phyloP scores from a whole-genome alignment of 2,888 invertebrate genomes.

The Colletes collaris region DNA sequence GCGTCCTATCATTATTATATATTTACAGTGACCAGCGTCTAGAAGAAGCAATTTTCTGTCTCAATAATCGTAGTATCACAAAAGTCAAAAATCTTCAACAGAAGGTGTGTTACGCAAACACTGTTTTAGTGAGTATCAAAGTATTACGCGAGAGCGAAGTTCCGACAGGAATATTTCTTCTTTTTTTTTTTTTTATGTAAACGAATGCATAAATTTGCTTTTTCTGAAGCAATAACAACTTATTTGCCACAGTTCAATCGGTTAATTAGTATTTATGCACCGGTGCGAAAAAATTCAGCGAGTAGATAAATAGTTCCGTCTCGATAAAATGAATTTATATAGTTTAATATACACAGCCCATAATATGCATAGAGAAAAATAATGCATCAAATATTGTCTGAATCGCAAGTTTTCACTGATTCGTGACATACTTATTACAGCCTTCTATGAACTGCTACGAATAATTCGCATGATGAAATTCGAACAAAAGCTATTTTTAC shows the following conservation, averaged over 20 bases:
- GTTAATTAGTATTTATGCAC: conserved; percentile 39
- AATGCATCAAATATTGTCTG: conserved; percentile 54
- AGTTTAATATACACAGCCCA: conserved; percentile 64
- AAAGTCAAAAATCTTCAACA: conserved; percentile 24
- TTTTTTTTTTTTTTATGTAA: background rate
- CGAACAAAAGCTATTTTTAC: conserved; percentile 30
- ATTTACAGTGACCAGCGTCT: conserved; percentile 64
- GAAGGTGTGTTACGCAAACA: conserved; percentile 11
- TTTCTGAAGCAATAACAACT: conserved; percentile 56
- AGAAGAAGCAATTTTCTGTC: conserved; percentile 61
- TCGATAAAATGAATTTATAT: conserved; percentile 56
- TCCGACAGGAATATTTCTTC: background rate
- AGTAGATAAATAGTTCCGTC: conserved; percentile 57
- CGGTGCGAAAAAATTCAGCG: conserved; percentile 47
- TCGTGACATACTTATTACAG: conserved; percentile 28
- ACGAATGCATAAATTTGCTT: conserved; percentile 46
- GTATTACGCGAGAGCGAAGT: conserved; percentile 2
- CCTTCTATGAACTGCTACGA: conserved; percentile 29
- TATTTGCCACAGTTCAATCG: conserved; percentile 31
- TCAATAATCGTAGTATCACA: conserved; percentile 30
- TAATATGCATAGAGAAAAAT: conserved; percentile 55
- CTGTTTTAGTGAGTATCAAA: conserved; percentile 11
- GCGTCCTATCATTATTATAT: conserved; percentile 65
- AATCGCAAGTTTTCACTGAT: conserved; percentile 19
- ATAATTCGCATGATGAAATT: conserved; percentile 17